Evolutionary conservation across 2,113 vertebrate species (phyloP).

Genomic region (Dipodomys ordii): DNA sequence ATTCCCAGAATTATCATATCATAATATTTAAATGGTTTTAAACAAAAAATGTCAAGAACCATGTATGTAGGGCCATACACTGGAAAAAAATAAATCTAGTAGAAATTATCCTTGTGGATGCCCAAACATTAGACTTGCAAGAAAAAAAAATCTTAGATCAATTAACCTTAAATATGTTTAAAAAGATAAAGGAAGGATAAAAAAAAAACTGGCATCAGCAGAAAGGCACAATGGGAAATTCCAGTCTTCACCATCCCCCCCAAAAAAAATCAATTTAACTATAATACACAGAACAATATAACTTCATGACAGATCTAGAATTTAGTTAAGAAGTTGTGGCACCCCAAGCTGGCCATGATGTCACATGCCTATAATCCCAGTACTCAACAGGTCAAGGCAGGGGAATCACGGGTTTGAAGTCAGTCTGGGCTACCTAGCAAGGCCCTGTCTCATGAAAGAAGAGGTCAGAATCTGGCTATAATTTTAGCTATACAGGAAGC

Average conservation of each 20-base stretch:
- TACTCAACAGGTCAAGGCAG: background rate
- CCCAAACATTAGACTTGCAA: background rate
- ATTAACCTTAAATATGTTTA: background rate
- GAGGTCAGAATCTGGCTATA: too few species aligned
- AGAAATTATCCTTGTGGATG: background rate
- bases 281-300: background rate
- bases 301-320: background rate
- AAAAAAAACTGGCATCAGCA: background rate
- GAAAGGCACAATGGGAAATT: background rate
- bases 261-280: background rate
- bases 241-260: background rate
- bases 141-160: constrained; percentile 6
- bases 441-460: background rate
- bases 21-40: background rate
- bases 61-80: background rate
- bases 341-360: background rate
- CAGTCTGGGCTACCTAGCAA: background rate
- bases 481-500: too few species aligned
- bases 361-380: background rate
- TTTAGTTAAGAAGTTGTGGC: background rate
- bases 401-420: background rate
- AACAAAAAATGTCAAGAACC: constrained; percentile 25
- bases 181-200: background rate
- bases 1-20: background rate
- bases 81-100: background rate